Base-by-base conservation (phyloP, 2,888 invertebrate species). In the Acholoe squamosa region DNA sequence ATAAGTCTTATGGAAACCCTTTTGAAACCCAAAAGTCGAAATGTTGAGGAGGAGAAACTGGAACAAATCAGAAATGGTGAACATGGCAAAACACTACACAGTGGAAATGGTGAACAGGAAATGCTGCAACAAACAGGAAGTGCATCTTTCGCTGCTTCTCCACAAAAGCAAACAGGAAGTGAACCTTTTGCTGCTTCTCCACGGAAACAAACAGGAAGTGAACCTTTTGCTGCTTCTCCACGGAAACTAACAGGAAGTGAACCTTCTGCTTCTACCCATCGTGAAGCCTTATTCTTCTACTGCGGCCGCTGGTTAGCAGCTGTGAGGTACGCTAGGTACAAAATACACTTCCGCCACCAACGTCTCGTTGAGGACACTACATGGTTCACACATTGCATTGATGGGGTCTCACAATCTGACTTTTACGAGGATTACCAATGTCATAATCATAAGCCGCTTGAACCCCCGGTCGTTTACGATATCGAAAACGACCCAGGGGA, bases 401-500 rank as follows among this genome's bases (percentile, higher is more conserved):
- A 3, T 0, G 67, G 89, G 31, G 22, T 67, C 25, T 56, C 67
- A 0, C 14, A 0, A 14, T 14, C 31, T n/a, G n/a, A 67, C 54
- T 71, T 77, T n/a, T 89, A 51, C 77, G 43, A 28, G 43, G 89
- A 71, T 7, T 25, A 16, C n/a, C 12, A 76, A 5, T 89, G 76
- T 22, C 52, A 0, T 3, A 25, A n/a, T 0, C 52, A 28, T 14
- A 5, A 7, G 14, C 10, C 25, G 19, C 71, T 88, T 25, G 14
- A 91, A 0, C 33, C 51, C 5, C 89, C 91, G 7, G 16, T 28
- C 0, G 34, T 92, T 0, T 92, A 91, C 80, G 56, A 92, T 76
- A 22, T 92, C 0, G 89, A 91, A 3, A 28, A n/a, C 7, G 92
- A 92, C 52, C 92, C 92, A 0, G 90, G 80, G n/a, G 92, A 92